Conservation (phyloP, 2,797 vertebrate species). For the Coranthus polyacanthus region DNA sequence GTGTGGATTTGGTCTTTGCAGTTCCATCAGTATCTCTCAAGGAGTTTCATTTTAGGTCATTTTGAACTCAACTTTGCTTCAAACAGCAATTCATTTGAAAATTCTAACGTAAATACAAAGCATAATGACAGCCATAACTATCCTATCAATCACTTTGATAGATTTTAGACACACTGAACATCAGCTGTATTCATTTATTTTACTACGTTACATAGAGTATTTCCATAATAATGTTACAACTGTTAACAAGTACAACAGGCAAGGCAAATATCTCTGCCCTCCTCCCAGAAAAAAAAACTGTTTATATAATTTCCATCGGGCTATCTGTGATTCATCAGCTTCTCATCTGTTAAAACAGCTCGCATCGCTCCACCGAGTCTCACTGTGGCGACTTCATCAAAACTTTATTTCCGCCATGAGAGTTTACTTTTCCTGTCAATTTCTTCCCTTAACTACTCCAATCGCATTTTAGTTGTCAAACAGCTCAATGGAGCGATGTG, state of each 20-base stretch:
- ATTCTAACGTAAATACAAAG: too few relatives aligned
- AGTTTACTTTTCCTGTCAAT: slow-evolving; percentile 3
- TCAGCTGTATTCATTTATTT: too few relatives aligned
- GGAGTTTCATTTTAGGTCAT: too few relatives aligned
- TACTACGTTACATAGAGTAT: too few relatives aligned
- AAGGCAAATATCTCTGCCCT: not conserved
- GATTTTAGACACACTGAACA: too few relatives aligned
- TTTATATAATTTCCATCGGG: not conserved
- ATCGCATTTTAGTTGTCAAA: slow-evolving; percentile 12
- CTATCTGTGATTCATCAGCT: not conserved
- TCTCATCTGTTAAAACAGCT: slow-evolving; percentile 2
- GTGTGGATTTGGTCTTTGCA: too few relatives aligned
- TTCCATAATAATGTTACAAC: not conserved
- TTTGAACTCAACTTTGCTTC: too few relatives aligned
- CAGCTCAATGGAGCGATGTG: slow-evolving; percentile 11
- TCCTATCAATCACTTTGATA: too few relatives aligned
- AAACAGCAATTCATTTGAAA: too few relatives aligned
- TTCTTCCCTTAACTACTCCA: not conserved
- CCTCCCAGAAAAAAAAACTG: not conserved
- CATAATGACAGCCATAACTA: too few relatives aligned
- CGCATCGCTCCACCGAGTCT: not conserved
- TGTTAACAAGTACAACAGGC: not conserved
- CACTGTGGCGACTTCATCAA: not conserved
- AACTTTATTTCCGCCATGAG: not conserved
- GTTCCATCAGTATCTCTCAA: too few relatives aligned